A percentile compares a stretch with the other conserved stretches of the same genome.
These are phyloP conservation scores for Chrysopilus asiliformis DNA, from an alignment of 2,888 invertebrate genomes.

Conservation along the genomic window DNA sequence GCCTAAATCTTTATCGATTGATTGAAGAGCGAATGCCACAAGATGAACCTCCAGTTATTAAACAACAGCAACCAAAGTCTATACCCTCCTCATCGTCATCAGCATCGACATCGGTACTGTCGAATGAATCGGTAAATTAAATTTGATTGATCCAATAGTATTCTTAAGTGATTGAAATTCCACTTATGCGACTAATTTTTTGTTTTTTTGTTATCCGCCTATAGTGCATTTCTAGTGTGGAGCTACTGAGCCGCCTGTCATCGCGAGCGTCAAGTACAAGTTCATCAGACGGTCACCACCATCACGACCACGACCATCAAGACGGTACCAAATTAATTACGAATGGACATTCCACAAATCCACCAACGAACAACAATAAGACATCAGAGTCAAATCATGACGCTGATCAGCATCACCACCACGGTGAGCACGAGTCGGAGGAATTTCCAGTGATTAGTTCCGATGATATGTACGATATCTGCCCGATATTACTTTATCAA, in stretches of 20 bases:
- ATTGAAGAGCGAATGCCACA: slow-evolving; percentile 8
- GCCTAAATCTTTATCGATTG: slow-evolving; percentile 43
- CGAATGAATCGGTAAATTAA: slow-evolving; percentile 38
- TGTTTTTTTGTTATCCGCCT: too few species aligned
- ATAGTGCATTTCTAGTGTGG: too few species aligned
- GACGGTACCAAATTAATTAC: not conserved
- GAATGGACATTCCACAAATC: not conserved
- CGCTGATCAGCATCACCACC: not conserved
- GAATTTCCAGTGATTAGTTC: slow-evolving; percentile 12
- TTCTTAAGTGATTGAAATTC: too few species aligned
- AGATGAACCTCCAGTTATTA: slow-evolving; percentile 5
- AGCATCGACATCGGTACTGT: slow-evolving; percentile 16
- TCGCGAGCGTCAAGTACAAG: too few species aligned
- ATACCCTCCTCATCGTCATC: not conserved
- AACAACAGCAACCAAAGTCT: slow-evolving; percentile 1
- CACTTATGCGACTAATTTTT: too few species aligned
- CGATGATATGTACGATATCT: slow-evolving; percentile 39
- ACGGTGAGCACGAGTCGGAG: not conserved
- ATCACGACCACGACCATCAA: too few species aligned
- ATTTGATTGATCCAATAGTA: too few species aligned
- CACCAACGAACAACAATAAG: not conserved
- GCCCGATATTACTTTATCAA: slow-evolving; percentile 56
- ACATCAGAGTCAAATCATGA: not conserved
- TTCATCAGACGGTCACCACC: too few species aligned
- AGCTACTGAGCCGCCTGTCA: too few species aligned